phyloP scores from a whole-genome alignment of 2,797 vertebrate species.

The Brachymystax lenok region DNA sequence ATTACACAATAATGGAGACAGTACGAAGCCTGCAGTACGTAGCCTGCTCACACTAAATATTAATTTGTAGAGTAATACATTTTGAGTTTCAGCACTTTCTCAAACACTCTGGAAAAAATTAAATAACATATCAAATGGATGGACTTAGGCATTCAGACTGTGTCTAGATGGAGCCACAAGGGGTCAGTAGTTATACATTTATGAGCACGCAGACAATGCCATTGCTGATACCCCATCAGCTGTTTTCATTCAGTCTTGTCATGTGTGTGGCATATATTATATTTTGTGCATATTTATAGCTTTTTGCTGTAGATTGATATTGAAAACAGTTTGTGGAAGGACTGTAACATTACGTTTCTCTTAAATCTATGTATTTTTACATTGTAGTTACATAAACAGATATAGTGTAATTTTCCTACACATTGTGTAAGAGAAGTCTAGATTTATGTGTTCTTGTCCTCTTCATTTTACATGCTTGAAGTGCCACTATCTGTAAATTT shows the following conservation, averaged over 20 bases:
- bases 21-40: not conserved
- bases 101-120: no score
- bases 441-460: no score
- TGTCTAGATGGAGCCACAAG: conserved; percentile 52
- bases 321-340: no score
- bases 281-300: no score
- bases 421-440: no score
- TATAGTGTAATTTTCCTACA: no score
- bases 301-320: not conserved
- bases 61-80: no score
- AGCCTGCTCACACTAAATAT: not conserved
- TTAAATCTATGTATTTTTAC: no score
- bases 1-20: not conserved
- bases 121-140: not conserved
- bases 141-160: not conserved
- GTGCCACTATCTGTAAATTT: not conserved
- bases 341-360: no score
- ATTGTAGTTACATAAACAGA: no score
- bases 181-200: conserved; percentile 62
- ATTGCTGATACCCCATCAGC: not conserved
- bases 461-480: not conserved
- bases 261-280: not conserved
- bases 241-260: not conserved
- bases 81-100: no score
- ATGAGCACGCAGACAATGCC: not conserved